Percentiles rank a stretch among this genome's conserved stretches.
phyloP scores from a whole-genome alignment of 2,888 invertebrate species.

The Ophraella communa region DNA sequence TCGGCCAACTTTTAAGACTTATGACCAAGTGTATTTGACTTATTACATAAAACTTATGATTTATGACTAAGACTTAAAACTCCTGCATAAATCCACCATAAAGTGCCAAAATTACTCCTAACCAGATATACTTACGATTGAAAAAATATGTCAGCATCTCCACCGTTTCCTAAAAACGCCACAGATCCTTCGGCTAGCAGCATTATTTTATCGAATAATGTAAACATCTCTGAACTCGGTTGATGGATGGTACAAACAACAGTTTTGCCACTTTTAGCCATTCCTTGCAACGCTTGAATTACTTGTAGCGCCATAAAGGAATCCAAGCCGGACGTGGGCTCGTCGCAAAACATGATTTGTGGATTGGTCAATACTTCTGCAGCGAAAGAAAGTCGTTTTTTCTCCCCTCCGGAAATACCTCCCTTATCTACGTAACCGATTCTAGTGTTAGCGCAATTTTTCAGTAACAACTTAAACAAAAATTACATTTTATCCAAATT shows the following conservation, averaged over 20 bases:
- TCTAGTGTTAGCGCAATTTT: constrained; percentile 87
- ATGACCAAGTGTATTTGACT: too few species aligned
- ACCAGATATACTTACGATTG: constrained; percentile 70
- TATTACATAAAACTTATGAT: too few species aligned
- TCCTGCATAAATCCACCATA: too few species aligned
- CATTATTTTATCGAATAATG: constrained; percentile 86
- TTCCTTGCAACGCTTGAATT: constrained; percentile 76
- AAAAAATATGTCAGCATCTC: constrained; percentile 81
- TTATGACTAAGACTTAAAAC: too few species aligned
- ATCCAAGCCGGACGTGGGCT: constrained; percentile 90
- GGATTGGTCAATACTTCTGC: constrained; percentile 97
- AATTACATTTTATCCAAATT: not conserved
- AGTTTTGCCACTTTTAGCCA: constrained; percentile 84
- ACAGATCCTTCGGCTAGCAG: constrained; percentile 92
- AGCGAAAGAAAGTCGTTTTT: constrained; percentile 93
- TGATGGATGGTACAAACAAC: constrained; percentile 94
- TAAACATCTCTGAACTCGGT: constrained; percentile 90
- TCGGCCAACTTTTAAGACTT: too few species aligned
- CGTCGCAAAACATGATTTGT: constrained; percentile 94
- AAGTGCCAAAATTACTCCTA: not conserved
- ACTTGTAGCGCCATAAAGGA: constrained; percentile 97
- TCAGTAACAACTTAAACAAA: constrained; percentile 74
- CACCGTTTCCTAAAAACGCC: constrained; percentile 84
- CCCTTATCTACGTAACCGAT: constrained; percentile 91
- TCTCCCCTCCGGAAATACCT: constrained; percentile 96